Evolutionary conservation across 1,140 invertebrate species (phyloP).

Genomic region (Helicoverpa zea): DNA sequence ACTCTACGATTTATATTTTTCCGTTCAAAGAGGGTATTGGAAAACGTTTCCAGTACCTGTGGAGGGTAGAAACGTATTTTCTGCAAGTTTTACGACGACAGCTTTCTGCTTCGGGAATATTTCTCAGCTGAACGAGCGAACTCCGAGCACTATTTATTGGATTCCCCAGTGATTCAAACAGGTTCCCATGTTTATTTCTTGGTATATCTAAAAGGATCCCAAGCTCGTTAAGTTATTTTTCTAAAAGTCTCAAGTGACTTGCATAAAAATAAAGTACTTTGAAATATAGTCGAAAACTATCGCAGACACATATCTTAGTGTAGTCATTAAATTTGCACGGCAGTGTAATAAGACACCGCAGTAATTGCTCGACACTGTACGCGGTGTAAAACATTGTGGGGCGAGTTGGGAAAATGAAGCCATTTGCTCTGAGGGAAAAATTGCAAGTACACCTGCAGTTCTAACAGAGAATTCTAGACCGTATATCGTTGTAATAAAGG

Average conservation of each 20-base stretch:
- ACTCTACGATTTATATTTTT: too few relatives aligned
- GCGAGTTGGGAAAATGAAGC: conserved; percentile 63
- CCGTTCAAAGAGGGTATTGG: not conserved
- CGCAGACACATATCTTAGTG: conserved; percentile 35
- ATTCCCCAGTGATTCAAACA: not conserved
- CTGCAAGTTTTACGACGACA: conserved; percentile 9
- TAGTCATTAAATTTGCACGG: conserved; percentile 72
- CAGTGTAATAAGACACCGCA: conserved; percentile 57
- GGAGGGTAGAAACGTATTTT: conserved; percentile 3
- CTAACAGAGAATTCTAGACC: not conserved
- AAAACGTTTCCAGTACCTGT: not conserved
- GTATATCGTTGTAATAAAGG: conserved; percentile 7
- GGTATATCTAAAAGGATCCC: not conserved
- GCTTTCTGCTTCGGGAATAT: conserved; percentile 6
- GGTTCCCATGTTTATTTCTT: not conserved
- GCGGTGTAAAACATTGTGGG: conserved; percentile 44
- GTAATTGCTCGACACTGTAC: conserved; percentile 64
- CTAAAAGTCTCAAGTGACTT: not conserved
- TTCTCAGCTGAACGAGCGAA: not conserved
- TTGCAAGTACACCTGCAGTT: not conserved
- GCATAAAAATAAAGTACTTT: not conserved
- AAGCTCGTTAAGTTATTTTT: not conserved
- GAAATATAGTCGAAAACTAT: not conserved
- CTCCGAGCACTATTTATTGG: not conserved
- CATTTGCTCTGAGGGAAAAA: conserved; percentile 52